Base-by-base conservation (phyloP, 2,888 invertebrate genomes). In the Anoplius nigerrimus region DNA sequence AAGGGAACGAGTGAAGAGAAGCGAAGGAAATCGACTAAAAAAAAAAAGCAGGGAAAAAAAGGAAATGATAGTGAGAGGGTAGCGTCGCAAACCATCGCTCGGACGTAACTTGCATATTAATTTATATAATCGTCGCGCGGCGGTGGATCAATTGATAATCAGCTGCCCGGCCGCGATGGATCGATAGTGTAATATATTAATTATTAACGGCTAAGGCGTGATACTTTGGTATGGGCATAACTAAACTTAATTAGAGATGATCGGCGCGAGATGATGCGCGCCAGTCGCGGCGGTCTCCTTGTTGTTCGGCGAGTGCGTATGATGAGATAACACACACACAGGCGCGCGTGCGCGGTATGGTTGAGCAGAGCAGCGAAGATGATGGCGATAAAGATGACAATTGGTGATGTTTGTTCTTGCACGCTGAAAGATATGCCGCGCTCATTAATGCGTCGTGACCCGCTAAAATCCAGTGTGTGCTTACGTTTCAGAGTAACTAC, bases 211-310 rank as follows among this genome's bases (percentile, higher is more conserved):
- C 72, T 81, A 83, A 82, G 80, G 79, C 80, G 81, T 79, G 81
- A 83, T 83, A 76, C 68, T 82, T 81, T 83, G 78, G 80, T 81
- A 78, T 74, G 76, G 78, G 82, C 82, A 75, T 82, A 84, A 78
- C 69, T 78, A 73, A 82, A 84, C 82, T 83, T 83, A 84, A 84
- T 81, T 75, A 76, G 63, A 75, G 62, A 57, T 15, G 34, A 8
- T 15, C n/a, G 6, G 20, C 11, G 27, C 34, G n/a, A 24, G 34
- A 54, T 22, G 15, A 54, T 20, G 43, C 16, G 27, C 45, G 16
- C 22, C n/a, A n/a, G 34, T 11, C 8, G 34, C 11, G 34, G 8
- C 11, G 13, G 34, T 34, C 34, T 34, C 34, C 11, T 34, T 3
- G 34, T 34, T 34, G 34, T 34, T 34, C 11, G 34, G 8, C 34